These are phyloP conservation scores for Cygnus atratus DNA, from an alignment of 2,113 vertebrate genomes.

Conservation along the genomic window DNA sequence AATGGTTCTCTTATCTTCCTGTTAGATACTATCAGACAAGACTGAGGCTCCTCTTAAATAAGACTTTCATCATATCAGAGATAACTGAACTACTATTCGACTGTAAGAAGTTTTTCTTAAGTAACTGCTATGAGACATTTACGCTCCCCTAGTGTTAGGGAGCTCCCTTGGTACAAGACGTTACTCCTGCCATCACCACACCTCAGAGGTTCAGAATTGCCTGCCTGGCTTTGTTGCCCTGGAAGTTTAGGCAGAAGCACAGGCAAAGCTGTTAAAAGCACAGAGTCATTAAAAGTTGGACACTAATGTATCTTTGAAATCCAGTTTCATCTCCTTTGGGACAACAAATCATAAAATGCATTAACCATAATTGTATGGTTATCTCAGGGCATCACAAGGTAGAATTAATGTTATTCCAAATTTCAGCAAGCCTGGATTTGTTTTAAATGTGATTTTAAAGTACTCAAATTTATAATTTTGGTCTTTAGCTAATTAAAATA, in stretches of 20 bases:
- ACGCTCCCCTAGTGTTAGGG: not conserved
- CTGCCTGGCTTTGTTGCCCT: conserved; percentile 1
- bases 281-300: conserved; percentile 32
- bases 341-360: conserved; percentile 35
- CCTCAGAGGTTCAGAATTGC: not conserved
- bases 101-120: not conserved
- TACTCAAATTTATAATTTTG: not conserved
- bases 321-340: conserved; percentile 17
- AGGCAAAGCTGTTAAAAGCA: conserved; percentile 12
- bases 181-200: not conserved
- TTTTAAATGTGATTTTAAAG: not conserved
- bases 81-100: not conserved
- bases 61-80: not conserved
- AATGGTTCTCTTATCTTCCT: not conserved
- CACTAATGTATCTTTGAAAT: conserved; percentile 38
- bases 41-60: not conserved
- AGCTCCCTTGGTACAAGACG: not conserved
- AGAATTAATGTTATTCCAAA: not conserved
- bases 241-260: not conserved
- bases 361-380: conserved; percentile 13
- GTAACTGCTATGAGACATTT: not conserved
- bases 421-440: not conserved
- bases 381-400: not conserved
- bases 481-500: not conserved
- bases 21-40: not conserved